These are phyloP conservation scores for Criorhina ranunculi DNA, from an alignment of 2,888 invertebrate genomes.

Conservation along the genomic window DNA sequence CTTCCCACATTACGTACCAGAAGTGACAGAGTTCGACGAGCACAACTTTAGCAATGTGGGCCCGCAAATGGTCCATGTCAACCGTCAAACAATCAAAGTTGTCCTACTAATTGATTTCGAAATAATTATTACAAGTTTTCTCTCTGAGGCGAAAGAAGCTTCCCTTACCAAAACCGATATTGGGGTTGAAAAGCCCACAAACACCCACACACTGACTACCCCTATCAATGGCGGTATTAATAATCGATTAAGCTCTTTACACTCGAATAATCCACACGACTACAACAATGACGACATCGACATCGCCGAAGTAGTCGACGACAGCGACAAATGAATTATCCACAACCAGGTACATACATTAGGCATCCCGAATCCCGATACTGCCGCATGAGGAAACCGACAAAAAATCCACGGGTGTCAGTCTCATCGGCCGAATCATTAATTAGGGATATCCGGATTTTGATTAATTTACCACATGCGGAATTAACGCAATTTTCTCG, in stretches of 20 bases:
- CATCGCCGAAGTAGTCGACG: conserved; percentile 52
- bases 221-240: conserved; percentile 72
- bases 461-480: conserved; percentile 70
- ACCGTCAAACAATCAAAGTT: conserved; percentile 64
- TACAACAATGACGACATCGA: conserved; percentile 55
- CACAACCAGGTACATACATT: conserved; percentile 68
- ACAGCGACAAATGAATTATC: conserved; percentile 74
- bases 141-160: not conserved
- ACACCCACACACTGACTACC: conserved; percentile 36
- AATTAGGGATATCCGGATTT: conserved; percentile 68
- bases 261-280: conserved; percentile 73
- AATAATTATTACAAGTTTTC: conserved; percentile 55
- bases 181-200: conserved; percentile 32
- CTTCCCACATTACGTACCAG: conserved; percentile 8
- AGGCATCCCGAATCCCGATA: conserved; percentile 31
- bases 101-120: conserved; percentile 71
- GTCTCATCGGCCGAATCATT: conserved; percentile 71
- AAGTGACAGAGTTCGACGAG: not conserved
- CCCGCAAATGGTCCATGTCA: conserved; percentile 50
- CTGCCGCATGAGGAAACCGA: conserved; percentile 8
- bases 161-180: conserved; percentile 1
- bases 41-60: conserved; percentile 4
- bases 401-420: conserved; percentile 63
- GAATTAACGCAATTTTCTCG: conserved; percentile 61
- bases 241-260: conserved; percentile 77